Percentiles rank a stretch among this genome's conserved stretches.
These are phyloP conservation scores for Chinchilla lanigera DNA, from an alignment of 2,113 vertebrate species.

Conservation along the genomic window DNA sequence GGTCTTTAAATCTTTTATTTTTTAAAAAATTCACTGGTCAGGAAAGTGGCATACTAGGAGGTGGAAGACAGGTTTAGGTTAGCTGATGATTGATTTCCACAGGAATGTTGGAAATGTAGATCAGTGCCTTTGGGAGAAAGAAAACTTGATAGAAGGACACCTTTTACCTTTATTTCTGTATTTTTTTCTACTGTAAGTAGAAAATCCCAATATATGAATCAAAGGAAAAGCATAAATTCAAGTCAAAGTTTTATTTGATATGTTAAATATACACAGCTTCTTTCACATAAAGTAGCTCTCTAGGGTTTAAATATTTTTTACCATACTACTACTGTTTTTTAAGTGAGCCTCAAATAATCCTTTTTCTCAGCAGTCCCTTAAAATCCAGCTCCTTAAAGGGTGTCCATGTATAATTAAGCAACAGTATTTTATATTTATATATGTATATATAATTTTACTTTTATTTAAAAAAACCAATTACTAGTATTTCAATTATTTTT, in stretches of 20 bases:
- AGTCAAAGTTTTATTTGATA: slow-evolving; percentile 17
- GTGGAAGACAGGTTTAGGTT: not conserved
- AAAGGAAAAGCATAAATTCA: slow-evolving; percentile 55
- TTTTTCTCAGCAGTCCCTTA: slow-evolving; percentile 51
- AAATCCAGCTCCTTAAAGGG: slow-evolving; percentile 33
- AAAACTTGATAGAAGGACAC: slow-evolving; percentile 5
- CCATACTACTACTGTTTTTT: not conserved
- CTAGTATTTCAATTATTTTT: slow-evolving; percentile 41
- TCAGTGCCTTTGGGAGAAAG: slow-evolving; percentile 7
- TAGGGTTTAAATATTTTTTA: slow-evolving; percentile 43
- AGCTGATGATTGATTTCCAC: slow-evolving; percentile 14
- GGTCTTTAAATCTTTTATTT: slow-evolving; percentile 10
- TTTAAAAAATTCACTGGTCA: slow-evolving; percentile 27
- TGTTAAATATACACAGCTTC: slow-evolving; percentile 26
- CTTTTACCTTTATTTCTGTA: not conserved
- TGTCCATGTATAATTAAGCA: slow-evolving; percentile 42
- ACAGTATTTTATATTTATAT: not conserved
- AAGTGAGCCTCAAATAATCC: slow-evolving; percentile 7
- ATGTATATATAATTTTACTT: not conserved
- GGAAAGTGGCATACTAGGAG: not conserved
- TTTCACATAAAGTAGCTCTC: not conserved
- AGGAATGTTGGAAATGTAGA: slow-evolving; percentile 38
- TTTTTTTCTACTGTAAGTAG: slow-evolving; percentile 16
- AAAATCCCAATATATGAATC: slow-evolving; percentile 11
- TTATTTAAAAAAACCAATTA: not conserved